phyloP scores from a whole-genome alignment of 2,888 invertebrate genomes.

The Apamea crenata region DNA sequence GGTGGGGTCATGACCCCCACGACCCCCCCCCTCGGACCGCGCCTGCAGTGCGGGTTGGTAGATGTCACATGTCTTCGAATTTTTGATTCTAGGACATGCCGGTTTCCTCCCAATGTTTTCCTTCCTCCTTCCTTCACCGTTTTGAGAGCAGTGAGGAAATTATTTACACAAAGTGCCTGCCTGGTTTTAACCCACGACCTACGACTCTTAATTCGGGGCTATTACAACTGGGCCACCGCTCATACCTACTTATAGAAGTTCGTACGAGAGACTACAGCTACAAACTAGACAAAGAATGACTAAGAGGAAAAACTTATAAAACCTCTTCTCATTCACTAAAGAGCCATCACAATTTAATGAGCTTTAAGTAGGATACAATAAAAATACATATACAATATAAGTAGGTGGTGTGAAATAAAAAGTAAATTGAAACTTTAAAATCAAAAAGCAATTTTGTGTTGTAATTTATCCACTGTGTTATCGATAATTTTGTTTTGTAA shows the following conservation, averaged over 20 bases:
- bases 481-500: neutral
- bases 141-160: too few species aligned
- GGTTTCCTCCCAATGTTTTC: neutral
- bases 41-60: neutral
- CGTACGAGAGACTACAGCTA: neutral
- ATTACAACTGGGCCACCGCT: too few species aligned
- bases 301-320: neutral
- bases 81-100: neutral
- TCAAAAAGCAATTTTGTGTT: neutral
- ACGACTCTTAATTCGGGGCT: neutral
- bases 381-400: too few species aligned
- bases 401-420: neutral
- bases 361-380: neutral
- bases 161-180: neutral
- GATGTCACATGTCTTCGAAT: neutral
- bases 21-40: too few species aligned
- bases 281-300: neutral
- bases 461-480: neutral
- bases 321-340: neutral
- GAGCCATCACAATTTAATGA: neutral
- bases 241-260: neutral
- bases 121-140: too few species aligned
- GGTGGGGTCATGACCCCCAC: too few species aligned
- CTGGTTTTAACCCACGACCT: neutral
- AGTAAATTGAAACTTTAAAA: neutral